Percentiles rank a stretch among this genome's conserved stretches.
These are phyloP conservation scores for Hanleya hanleyi DNA, from an alignment of 2,888 invertebrate species.

Conservation along the genomic window DNA sequence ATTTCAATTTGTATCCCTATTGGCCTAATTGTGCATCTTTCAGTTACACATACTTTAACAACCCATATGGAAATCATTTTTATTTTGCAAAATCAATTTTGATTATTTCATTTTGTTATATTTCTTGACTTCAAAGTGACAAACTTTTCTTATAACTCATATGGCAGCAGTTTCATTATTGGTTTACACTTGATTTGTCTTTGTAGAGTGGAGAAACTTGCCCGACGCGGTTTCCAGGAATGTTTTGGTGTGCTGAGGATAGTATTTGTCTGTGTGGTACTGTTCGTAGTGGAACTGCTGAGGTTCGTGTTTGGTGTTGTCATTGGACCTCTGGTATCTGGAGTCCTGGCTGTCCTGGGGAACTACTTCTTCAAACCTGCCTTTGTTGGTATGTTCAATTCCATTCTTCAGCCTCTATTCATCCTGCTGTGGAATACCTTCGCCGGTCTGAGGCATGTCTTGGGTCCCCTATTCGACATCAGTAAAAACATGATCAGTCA, in stretches of 20 bases:
- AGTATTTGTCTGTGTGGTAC: conserved; percentile 42
- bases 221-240: conserved; percentile 47
- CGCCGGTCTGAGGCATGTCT: conserved; percentile 45
- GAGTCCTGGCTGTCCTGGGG: conserved; percentile 43
- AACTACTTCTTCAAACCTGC: conserved; percentile 50
- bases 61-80: background rate
- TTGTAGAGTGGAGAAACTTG: conserved; percentile 46
- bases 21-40: background rate
- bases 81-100: background rate
- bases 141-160: too few relatives aligned
- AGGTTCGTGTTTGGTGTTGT: conserved; percentile 42
- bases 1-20: too few relatives aligned
- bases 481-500: conserved; percentile 37
- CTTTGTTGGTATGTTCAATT: conserved; percentile 47
- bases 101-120: too few relatives aligned
- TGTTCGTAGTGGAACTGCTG: conserved; percentile 45
- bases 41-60: background rate
- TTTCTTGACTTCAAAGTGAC: too few relatives aligned
- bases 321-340: conserved; percentile 45
- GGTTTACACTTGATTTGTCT: background rate
- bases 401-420: conserved; percentile 45
- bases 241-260: conserved; percentile 45
- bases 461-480: conserved; percentile 47
- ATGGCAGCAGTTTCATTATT: too few relatives aligned
- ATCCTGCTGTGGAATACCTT: conserved; percentile 53